These are phyloP conservation scores for Rapana venosa DNA, from an alignment of 2,888 invertebrate genomes.

Conservation along the genomic window DNA sequence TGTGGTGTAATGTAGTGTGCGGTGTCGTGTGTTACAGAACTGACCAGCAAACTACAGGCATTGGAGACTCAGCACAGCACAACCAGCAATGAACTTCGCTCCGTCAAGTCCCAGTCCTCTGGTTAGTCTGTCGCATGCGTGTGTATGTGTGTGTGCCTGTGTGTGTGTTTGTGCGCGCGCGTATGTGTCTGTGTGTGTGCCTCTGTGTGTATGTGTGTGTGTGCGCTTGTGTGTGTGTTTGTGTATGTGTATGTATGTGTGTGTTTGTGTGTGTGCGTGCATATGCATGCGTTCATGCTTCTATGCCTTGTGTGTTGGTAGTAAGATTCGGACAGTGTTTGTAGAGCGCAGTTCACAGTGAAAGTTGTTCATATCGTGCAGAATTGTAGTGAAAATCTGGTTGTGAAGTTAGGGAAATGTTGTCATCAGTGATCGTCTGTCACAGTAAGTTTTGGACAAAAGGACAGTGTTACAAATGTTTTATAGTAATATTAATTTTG, in stretches of 20 bases:
- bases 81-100: constrained; percentile 67
- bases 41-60: constrained; percentile 65
- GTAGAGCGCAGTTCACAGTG: too few relatives aligned
- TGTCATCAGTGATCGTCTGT: too few relatives aligned
- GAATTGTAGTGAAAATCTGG: too few relatives aligned
- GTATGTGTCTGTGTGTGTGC: constrained; percentile 23
- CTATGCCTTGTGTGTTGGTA: too few relatives aligned
- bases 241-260: constrained; percentile 13
- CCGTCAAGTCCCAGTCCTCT: constrained; percentile 67
- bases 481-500: too few relatives aligned
- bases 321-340: too few relatives aligned
- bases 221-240: constrained; percentile 19
- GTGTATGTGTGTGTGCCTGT: not conserved
- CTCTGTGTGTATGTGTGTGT: constrained; percentile 22
- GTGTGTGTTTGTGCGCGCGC: not conserved
- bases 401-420: too few relatives aligned
- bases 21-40: constrained; percentile 55
- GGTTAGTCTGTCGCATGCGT: constrained; percentile 55
- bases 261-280: constrained; percentile 27
- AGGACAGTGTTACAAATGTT: too few relatives aligned
- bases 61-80: constrained; percentile 62
- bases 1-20: too few relatives aligned
- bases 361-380: too few relatives aligned
- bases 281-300: not conserved
- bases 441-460: too few relatives aligned